Base-by-base conservation (phyloP, 2,888 invertebrate genomes). In the Acronicta psi region DNA sequence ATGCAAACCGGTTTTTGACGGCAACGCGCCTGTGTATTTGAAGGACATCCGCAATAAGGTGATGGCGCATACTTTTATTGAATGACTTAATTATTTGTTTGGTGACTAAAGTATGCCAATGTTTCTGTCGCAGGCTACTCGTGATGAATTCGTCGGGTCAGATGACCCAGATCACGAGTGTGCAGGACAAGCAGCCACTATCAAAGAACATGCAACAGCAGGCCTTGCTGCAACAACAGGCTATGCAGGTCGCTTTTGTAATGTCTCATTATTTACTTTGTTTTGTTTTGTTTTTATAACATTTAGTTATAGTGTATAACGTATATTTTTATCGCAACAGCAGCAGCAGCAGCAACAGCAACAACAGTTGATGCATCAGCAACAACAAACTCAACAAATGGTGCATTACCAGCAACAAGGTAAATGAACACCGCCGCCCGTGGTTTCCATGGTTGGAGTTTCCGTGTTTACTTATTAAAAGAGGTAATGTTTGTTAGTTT, bases 121-220 rank as follows among this genome's bases (percentile, higher is more conserved):
- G 7, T 1, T 36, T 37, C 7, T 44, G 20, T 18, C 70, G 0
- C 81, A 95, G 95, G 75, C 87, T 95, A 82, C 73, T 95, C 53
- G 91, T 95, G 50, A 95, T 95, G 95, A 95, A 95, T 74, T 85
- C 95, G 0, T 85, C 92, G 18, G 94, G 95, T 0, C 95, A 95
- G 50, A 95, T 95, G 93, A 86, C 94, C 0, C 95, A 95, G 80
- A 91, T 95, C 4, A 78, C 91, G 1, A 88, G 83, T 58, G 77
- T 88, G 81, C 95, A 82, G 85, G 96, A 86, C 92, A 96, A 86
- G 91, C 95, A 94, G 86, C 92, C 81, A 73, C 87, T 75, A 88
- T 94, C 72, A 53, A 96, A 93, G 90, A 94, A 76, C 88, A 95
- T 92, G 86, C 91, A 91, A 40, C 93, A 93, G 42, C 87, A 87